These are phyloP conservation scores for Hydrolagus affinis DNA, from an alignment of 2,113 vertebrate genomes.

Conservation along the genomic window DNA sequence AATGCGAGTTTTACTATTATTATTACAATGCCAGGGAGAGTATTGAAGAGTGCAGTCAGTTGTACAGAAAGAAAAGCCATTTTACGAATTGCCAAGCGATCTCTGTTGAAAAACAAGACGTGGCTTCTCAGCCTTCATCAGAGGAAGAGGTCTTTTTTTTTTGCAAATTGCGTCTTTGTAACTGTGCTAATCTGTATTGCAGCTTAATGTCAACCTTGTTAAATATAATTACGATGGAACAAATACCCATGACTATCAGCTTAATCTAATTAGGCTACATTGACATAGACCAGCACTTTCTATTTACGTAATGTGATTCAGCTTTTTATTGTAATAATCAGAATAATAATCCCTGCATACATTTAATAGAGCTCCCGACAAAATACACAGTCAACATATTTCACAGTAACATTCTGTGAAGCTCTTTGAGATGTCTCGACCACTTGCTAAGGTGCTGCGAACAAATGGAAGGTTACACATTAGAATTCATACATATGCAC, in stretches of 20 bases:
- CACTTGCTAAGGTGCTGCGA: too few species aligned
- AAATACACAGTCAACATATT: too few species aligned
- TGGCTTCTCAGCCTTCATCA: background rate
- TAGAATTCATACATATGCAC: too few species aligned
- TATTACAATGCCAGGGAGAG: too few species aligned
- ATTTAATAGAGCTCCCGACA: too few species aligned
- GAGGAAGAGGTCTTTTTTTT: conserved; percentile 33
- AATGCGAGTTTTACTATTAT: too few species aligned
- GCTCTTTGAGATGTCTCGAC: too few species aligned
- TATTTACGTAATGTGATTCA: conserved; percentile 25
- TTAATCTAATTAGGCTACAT: conserved; percentile 78
- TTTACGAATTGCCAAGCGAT: conserved; percentile 7
- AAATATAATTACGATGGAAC: conserved; percentile 86
- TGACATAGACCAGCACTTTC: conserved; percentile 19
- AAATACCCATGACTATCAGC: conserved; percentile 92
- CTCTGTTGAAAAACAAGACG: background rate
- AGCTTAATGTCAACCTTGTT: conserved; percentile 83
- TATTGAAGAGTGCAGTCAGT: too few species aligned
- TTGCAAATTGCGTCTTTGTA: conserved; percentile 68
- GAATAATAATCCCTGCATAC: too few species aligned
- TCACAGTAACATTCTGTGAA: too few species aligned
- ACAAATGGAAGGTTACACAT: too few species aligned
- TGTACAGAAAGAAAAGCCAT: background rate
- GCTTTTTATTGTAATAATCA: background rate
- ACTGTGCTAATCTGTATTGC: conserved; percentile 75